Evolutionary conservation across 2,888 invertebrate species (phyloP).

Genomic region (Torymus texanus): DNA sequence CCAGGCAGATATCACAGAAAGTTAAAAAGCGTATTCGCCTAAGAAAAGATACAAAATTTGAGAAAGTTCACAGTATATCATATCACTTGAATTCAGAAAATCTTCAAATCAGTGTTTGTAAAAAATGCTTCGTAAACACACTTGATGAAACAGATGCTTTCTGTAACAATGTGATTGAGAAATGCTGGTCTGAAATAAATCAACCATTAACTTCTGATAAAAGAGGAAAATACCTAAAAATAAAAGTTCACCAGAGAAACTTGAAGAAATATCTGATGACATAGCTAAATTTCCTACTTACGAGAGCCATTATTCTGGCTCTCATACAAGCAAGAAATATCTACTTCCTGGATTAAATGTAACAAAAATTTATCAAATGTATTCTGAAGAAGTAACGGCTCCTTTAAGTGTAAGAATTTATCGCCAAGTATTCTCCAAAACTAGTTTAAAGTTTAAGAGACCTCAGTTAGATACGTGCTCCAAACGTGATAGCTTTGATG

Average conservation of each 20-base stretch:
- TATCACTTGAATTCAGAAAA: slow-evolving; percentile 35
- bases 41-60: slow-evolving; percentile 11
- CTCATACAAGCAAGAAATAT: slow-evolving; percentile 50
- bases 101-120: slow-evolving; percentile 41
- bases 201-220: slow-evolving; percentile 11
- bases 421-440: slow-evolving; percentile 14
- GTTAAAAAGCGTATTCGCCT: neutral
- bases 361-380: slow-evolving; percentile 41
- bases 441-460: slow-evolving; percentile 42
- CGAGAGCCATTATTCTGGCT: slow-evolving; percentile 53
- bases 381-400: slow-evolving; percentile 5
- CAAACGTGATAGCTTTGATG: slow-evolving; percentile 24
- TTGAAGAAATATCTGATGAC: slow-evolving; percentile 40
- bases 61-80: slow-evolving; percentile 22
- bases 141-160: slow-evolving; percentile 50
- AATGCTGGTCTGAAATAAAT: slow-evolving; percentile 29
- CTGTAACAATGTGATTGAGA: slow-evolving; percentile 28
- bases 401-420: slow-evolving; percentile 38
- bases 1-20: slow-evolving; percentile 1
- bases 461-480: slow-evolving; percentile 28
- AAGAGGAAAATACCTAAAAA: slow-evolving; percentile 43
- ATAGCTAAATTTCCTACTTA: slow-evolving; percentile 50
- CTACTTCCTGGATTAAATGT: slow-evolving; percentile 38
- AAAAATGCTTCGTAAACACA: slow-evolving; percentile 49
- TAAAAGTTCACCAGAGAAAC: slow-evolving; percentile 26